These are phyloP conservation scores for Epizoanthus illoricatus DNA, from an alignment of 92 coral and sea anemone genomes.

Conservation along the genomic window DNA sequence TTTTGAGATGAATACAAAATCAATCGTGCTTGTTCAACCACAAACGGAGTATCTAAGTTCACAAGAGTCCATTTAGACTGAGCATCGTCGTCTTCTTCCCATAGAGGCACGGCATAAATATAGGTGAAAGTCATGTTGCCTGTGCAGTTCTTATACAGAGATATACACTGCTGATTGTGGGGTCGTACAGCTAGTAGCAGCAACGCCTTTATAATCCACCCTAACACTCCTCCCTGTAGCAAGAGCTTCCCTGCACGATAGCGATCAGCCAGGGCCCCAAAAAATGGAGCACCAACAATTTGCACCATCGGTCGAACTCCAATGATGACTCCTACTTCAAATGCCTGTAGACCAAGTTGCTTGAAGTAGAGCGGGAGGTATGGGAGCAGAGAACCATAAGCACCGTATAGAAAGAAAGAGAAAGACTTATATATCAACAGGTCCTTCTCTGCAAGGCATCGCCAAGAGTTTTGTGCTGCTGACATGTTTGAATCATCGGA, in stretches of 20 bases:
- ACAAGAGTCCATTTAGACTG: slow-evolving; percentile 36
- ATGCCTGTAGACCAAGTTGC: slow-evolving; percentile 61
- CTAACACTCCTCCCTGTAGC: slow-evolving; percentile 56
- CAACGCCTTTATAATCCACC: slow-evolving; percentile 60
- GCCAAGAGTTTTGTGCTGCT: not conserved
- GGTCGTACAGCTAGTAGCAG: slow-evolving; percentile 67
- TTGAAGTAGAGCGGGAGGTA: slow-evolving; percentile 74
- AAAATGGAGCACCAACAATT: slow-evolving; percentile 63
- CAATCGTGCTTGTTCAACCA: not conserved
- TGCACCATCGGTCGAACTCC: slow-evolving; percentile 75
- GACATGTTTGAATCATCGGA: too few species aligned
- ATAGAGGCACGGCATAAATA: slow-evolving; percentile 19
- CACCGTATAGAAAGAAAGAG: slow-evolving; percentile 68
- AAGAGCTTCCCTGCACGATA: slow-evolving; percentile 61
- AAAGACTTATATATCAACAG: slow-evolving; percentile 55
- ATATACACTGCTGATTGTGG: slow-evolving; percentile 56
- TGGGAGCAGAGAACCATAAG: slow-evolving; percentile 67
- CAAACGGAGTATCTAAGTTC: not conserved
- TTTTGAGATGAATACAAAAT: too few species aligned
- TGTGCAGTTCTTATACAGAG: slow-evolving; percentile 58
- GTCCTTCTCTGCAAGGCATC: slow-evolving; percentile 61
- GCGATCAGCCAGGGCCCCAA: slow-evolving; percentile 59
- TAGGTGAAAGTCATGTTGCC: slow-evolving; percentile 34
- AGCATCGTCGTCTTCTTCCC: slow-evolving; percentile 6
- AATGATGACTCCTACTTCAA: slow-evolving; percentile 68